Conservation (phyloP, 2,888 invertebrate genomes). For the Ochropleura plecta region DNA sequence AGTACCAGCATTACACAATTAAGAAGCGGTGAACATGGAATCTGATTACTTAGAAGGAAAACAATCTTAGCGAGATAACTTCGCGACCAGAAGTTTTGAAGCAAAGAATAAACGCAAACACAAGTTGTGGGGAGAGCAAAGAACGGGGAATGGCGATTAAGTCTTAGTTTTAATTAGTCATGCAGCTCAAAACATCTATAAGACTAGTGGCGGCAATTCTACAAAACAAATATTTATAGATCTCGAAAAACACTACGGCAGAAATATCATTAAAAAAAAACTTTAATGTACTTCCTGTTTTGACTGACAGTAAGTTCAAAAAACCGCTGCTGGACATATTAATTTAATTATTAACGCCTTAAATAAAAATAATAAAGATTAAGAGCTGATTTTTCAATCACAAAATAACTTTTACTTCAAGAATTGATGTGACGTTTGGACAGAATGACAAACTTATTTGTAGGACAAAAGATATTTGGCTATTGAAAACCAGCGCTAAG, state of each 20-base stretch:
- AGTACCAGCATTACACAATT: constrained; percentile 53
- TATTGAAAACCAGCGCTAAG: too few species aligned
- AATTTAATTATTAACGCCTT: background rate
- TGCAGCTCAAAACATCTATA: background rate
- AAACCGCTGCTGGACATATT: too few species aligned
- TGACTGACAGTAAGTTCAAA: background rate
- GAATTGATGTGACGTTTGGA: too few species aligned
- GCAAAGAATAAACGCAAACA: constrained; percentile 55
- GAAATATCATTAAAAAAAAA: background rate
- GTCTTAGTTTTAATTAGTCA: constrained; percentile 6
- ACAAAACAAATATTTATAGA: background rate
- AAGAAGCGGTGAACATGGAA: constrained; percentile 58
- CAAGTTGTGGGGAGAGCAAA: constrained; percentile 34
- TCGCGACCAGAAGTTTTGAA: constrained; percentile 59
- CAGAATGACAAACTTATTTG: too few species aligned
- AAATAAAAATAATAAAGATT: background rate
- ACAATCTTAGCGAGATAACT: constrained; percentile 65
- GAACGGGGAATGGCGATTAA: constrained; percentile 10
- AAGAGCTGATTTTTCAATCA: too few species aligned
- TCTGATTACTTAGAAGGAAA: constrained; percentile 65
- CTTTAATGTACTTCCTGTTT: background rate
- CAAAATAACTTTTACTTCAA: too few species aligned
- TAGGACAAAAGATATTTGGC: too few species aligned
- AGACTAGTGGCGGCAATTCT: background rate
- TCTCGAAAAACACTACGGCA: background rate